Percentiles rank a stretch among this genome's conserved stretches.
Evolutionary conservation across 1,140 invertebrate species (phyloP).

Genomic region (Melitaea cinxia): DNA sequence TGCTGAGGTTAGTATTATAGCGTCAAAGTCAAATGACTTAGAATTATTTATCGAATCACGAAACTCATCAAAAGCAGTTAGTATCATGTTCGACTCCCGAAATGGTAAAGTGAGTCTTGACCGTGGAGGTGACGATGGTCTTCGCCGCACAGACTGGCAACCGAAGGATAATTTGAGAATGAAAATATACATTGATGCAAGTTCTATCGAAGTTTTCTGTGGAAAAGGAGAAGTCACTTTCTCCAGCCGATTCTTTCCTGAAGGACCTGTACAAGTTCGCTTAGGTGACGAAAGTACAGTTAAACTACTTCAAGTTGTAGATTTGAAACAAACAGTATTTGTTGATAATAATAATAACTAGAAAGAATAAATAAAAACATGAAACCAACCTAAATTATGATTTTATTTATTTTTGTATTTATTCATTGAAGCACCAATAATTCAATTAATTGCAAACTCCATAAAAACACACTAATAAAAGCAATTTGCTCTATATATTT

Average conservation of each 20-base stretch:
- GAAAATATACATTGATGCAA: constrained; percentile 63
- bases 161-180: constrained; percentile 47
- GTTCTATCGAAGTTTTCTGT: constrained; percentile 73
- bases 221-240: constrained; percentile 69
- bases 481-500: no score
- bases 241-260: constrained; percentile 63
- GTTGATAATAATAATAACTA: neutral
- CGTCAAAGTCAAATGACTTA: constrained; percentile 37
- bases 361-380: no score
- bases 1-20: constrained; percentile 48
- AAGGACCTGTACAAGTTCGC: constrained; percentile 43
- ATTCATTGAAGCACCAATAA: no score
- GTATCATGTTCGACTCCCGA: constrained; percentile 48
- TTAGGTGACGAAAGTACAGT: constrained; percentile 38
- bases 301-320: constrained; percentile 42
- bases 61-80: constrained; percentile 35
- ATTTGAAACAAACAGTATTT: constrained; percentile 46
- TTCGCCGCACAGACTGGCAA: constrained; percentile 54
- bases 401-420: no score
- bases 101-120: constrained; percentile 45
- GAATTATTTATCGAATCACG: constrained; percentile 48
- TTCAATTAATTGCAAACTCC: no score
- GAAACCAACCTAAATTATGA: no score
- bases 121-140: constrained; percentile 55
- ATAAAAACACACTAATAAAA: no score